A percentile compares a stretch with the other conserved stretches of the same genome.
Conservation (phyloP, 2,797 vertebrate genomes). For the Heteromormyrus szaboi region DNA sequence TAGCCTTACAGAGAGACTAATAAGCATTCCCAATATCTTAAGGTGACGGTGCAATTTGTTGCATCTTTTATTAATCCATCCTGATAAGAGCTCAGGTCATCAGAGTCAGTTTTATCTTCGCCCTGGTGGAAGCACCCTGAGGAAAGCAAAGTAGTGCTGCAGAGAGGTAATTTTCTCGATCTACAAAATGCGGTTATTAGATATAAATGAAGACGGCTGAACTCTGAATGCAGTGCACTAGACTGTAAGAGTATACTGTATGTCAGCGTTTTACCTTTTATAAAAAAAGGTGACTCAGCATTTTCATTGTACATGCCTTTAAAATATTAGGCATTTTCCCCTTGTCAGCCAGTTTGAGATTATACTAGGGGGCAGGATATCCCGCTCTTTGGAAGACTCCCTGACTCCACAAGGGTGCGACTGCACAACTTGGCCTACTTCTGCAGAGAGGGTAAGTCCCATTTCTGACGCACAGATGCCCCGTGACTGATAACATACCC, state of each 20-base stretch:
- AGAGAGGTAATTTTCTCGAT: constrained; percentile 5
- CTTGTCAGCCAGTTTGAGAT: background rate
- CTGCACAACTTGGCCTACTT: background rate
- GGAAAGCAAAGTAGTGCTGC: background rate
- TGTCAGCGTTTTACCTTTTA: constrained; percentile 2
- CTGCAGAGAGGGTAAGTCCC: too few relatives aligned
- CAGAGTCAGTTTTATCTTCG: background rate
- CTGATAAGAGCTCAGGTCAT: background rate
- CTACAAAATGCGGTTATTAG: background rate
- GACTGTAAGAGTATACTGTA: background rate
- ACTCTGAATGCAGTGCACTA: background rate
- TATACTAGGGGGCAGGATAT: background rate
- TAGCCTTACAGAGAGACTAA: background rate
- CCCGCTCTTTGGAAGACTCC: background rate
- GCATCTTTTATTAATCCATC: background rate
- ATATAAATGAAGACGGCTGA: background rate
- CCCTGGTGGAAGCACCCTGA: background rate
- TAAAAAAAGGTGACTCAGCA: background rate
- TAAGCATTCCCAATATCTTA: background rate
- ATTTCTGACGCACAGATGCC: background rate
- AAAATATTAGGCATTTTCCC: background rate
- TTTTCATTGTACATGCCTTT: constrained; percentile 3
- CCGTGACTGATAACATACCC: background rate
- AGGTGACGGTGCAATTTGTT: background rate
- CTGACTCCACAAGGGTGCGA: background rate